A percentile compares a stretch with the other conserved stretches of the same genome.
Evolutionary conservation across 2,797 vertebrate species (phyloP).

Genomic region (Microtus californicus): DNA sequence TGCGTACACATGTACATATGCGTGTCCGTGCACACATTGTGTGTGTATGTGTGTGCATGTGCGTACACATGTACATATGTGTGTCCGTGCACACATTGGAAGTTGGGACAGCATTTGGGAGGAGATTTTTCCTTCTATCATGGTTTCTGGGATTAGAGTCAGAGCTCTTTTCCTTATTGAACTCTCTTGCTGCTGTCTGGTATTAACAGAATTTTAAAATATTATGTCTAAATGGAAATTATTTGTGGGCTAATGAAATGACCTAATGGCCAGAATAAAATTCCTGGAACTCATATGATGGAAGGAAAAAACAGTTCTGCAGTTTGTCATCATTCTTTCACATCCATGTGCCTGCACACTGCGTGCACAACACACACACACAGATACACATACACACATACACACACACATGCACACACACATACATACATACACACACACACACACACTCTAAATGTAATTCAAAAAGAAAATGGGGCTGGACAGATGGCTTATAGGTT

Average conservation of each 20-base stretch:
- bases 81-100: not conserved
- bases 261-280: not conserved
- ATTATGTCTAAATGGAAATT: not conserved
- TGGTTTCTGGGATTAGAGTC: too few relatives aligned
- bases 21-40: not conserved
- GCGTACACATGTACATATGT: not conserved
- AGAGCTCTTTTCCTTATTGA: not conserved
- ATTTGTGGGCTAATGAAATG: not conserved
- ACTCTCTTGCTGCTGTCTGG: not conserved
- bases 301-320: not conserved
- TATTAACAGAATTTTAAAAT: not conserved
- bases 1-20: not conserved
- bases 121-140: not conserved
- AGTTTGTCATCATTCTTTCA: not conserved
- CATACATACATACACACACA: not conserved
- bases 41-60: not conserved
- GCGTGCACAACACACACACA: fast-evolving
- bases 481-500: not conserved
- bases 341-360: not conserved
- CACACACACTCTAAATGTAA: not conserved
- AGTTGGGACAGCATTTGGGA: not conserved
- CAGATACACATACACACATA: too few relatives aligned
- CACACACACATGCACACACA: too few relatives aligned
- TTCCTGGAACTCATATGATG: not conserved
- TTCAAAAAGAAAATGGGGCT: not conserved